Conservation (phyloP, 2,113 vertebrate genomes). For the Brachyhypopomus occidentalis region DNA sequence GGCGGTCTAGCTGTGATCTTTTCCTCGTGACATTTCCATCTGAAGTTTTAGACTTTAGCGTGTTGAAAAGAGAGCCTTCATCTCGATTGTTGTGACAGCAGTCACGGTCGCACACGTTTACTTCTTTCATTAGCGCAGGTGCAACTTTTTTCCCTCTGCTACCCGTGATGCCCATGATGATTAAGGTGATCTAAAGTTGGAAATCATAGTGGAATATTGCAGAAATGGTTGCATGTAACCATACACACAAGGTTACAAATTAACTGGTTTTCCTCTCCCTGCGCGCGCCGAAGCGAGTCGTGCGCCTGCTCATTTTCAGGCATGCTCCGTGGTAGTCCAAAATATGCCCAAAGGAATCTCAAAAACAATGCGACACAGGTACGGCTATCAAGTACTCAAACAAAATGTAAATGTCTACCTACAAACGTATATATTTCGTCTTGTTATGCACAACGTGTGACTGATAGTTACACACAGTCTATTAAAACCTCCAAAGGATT, state of each 20-base stretch:
- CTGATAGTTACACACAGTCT: no score
- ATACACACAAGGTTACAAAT: constrained; percentile 13
- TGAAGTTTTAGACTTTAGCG: constrained; percentile 33
- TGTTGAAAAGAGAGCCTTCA: constrained; percentile 47
- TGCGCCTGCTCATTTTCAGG: not conserved
- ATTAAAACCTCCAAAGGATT: no score
- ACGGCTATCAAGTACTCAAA: not conserved
- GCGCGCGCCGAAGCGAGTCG: not conserved
- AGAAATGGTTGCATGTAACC: not conserved
- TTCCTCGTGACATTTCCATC: constrained; percentile 50
- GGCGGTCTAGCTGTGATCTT: constrained; percentile 54
- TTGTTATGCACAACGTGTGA: no score
- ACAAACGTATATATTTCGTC: not conserved
- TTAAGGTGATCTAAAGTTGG: not conserved
- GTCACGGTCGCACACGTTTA: constrained; percentile 35
- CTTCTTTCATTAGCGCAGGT: constrained; percentile 63
- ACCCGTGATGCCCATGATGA: constrained; percentile 69
- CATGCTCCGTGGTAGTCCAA: not conserved
- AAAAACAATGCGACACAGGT: not conserved
- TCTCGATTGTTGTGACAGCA: constrained; percentile 1
- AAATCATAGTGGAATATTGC: no score
- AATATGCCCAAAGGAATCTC: not conserved
- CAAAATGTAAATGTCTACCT: not conserved
- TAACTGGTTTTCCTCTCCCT: not conserved
- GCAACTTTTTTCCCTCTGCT: constrained; percentile 73